Evolutionary conservation across 2,888 invertebrate species (phyloP), one percentile per base, ranked within the genome.

Genomic region (Ommatoiulus sabulosus): DNA sequence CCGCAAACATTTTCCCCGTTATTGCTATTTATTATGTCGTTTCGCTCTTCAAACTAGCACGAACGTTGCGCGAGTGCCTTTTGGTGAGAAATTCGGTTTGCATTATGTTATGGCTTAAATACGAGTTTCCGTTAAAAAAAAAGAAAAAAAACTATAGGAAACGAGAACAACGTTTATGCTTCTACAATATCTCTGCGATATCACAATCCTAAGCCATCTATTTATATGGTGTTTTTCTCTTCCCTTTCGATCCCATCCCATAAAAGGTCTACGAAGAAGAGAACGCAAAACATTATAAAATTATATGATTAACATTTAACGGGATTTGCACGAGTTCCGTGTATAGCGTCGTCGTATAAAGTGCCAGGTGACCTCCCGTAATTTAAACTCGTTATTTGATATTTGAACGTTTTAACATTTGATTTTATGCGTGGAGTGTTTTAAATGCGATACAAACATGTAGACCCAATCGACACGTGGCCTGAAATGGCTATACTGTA

Each of bases 1-100:
- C 24, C 72, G 8, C 72, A 72, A 72, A 72, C 72, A 72, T 63
- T 63, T 72, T 72, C 24, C 15, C 1, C 72, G 72, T 72, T 24
- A 72, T 72, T 72, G 72, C 72, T 72, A 72, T 72, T 72, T 72
- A 72, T 72, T 72, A 72, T 72, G 72, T 72, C 72, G 72, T 72
- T 72, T 72, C 72, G 72, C 24, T 24, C 72, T 72, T 72, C 72
- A 24, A 72, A 17, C 24, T 24, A n/a, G 24, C 8, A 72, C 24
- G 20, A 20, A 72, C 24, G 24, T 72, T n/a, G 24, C 24, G n/a
- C 3, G 63, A 7, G 17, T 20, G 20, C 72, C 24, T 72, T 72
- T 72, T 72, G 20, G 10, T 72, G 72, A 72, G 72, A 72, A 4
- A 63, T 63, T 63, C 20, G 17, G 63, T 0, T 7, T 17, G 63